Base-by-base conservation (phyloP, 2,888 invertebrate genomes). In the Meganola albula region DNA sequence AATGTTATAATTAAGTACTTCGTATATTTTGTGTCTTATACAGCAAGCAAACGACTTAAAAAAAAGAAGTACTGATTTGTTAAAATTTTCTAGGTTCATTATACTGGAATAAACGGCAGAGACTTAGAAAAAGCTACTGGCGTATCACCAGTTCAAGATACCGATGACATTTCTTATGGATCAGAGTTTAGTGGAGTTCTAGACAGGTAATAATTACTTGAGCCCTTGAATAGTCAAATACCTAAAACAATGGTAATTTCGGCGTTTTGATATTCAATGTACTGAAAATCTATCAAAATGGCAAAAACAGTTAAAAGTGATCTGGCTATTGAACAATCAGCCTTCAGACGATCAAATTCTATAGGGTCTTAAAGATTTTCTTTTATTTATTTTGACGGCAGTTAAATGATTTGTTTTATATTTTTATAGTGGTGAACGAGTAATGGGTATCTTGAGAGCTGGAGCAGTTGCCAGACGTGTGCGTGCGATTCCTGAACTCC, bases 361-460 rank as follows among this genome's bases (percentile, higher is more conserved):
- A n/a, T n/a, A n/a, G n/a, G n/a, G n/a, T n/a, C n/a, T n/a, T n/a
- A n/a, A n/a, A 16, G 6, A 16, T 16, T 4, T 16, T 16, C 4
- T 16, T 16, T 6, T 16, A 16, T 16, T 5, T 16, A 20, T n/a
- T 20, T 20, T 7, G 7, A 20, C 2, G n/a, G n/a, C 8, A 20
- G 8, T n/a, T n/a, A n/a, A 20, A n/a, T 5, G 6, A 16, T 16
- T 5, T 25, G 13, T 7, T 14, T 2, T 16, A 6, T 2, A 10
- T 41, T 21, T n/a, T n/a, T n/a, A 3, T 24, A 85, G 86, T 1
- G 89, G 89, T 0, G 63, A 37, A 6, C 59, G 86, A 3, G 80
- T 90, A 2, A 92, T 92, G 91, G 93, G 93, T 3, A 54, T 92
- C 33, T 77, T 89, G 1, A 51, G 60, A 0, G 40, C 49, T 8